Evolutionary conservation across 2,888 invertebrate species (phyloP).

Genomic region (Torymus aiolomorphi): DNA sequence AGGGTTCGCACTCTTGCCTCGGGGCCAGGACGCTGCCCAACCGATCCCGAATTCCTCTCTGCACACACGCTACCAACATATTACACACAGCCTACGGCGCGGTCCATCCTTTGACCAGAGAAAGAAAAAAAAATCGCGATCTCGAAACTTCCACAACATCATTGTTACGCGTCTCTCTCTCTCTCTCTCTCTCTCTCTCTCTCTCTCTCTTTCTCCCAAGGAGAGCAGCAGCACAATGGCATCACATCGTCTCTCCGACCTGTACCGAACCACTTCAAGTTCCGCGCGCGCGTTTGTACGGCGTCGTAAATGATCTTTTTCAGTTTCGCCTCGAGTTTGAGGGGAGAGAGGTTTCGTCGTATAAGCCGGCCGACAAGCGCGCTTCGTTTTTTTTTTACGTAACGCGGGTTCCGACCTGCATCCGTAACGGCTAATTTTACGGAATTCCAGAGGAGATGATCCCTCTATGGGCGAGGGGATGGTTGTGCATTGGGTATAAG

Average conservation of each 20-base stretch:
- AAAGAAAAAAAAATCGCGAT: constrained; percentile 44
- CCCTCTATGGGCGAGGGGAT: constrained; percentile 1
- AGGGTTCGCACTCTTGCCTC: constrained; percentile 17
- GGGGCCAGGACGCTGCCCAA: not conserved
- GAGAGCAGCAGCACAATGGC: too few relatives aligned
- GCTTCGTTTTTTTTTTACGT: constrained; percentile 30
- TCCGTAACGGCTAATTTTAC: constrained; percentile 44
- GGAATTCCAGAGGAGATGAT: constrained; percentile 48
- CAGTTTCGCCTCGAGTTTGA: constrained; percentile 56
- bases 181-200: constrained; percentile 21
- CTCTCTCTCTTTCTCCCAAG: constrained; percentile 12
- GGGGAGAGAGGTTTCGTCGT: not conserved
- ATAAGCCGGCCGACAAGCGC: constrained; percentile 7
- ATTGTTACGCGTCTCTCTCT: constrained; percentile 23
- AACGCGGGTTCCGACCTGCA: constrained; percentile 47
- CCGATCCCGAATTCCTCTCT: too few relatives aligned
- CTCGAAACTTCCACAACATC: constrained; percentile 27
- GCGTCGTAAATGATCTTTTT: constrained; percentile 67
- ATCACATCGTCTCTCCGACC: too few relatives aligned
- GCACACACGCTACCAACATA: too few relatives aligned
- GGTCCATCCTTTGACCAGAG: not conserved
- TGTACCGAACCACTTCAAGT: constrained; percentile 69
- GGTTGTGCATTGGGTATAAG: too few relatives aligned
- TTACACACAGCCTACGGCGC: constrained; percentile 43
- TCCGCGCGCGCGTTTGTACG: constrained; percentile 43